Percentiles rank a stretch among this genome's conserved stretches.
phyloP scores from a whole-genome alignment of 2,113 vertebrate species.

The Lamprotornis superbus region DNA sequence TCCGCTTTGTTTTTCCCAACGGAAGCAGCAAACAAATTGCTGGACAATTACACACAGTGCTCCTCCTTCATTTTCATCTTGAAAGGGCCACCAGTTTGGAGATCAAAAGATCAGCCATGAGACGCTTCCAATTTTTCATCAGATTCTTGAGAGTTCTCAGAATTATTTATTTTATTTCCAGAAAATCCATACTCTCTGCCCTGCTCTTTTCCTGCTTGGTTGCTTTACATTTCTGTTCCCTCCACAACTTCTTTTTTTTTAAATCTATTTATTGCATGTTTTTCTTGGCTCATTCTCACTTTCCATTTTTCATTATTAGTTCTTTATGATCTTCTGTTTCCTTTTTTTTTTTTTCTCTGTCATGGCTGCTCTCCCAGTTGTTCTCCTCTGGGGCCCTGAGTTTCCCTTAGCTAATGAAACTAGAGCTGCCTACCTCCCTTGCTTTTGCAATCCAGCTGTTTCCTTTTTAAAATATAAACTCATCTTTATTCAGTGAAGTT shows the following conservation, averaged over 20 bases:
- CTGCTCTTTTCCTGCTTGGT: conserved; percentile 43
- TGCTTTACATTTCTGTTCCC: conserved; percentile 32
- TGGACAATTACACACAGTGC: neutral
- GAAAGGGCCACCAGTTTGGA: neutral
- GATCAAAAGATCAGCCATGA: neutral
- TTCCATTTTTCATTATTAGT: conserved; percentile 85
- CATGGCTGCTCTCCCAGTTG: conserved; percentile 78
- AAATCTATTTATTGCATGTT: conserved; percentile 81
- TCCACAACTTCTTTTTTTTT: neutral
- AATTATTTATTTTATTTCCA: conserved; percentile 45
- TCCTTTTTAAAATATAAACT: conserved; percentile 81
- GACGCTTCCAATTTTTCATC: neutral
- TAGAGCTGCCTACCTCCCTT: conserved; percentile 70
- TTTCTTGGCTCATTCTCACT: conserved; percentile 79
- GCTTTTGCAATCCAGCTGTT: conserved; percentile 88
- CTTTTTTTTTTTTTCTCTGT: conserved; percentile 55
- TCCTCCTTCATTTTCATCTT: neutral
- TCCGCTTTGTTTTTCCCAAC: neutral
- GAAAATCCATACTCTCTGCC: conserved; percentile 16
- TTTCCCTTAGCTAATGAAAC: conserved; percentile 78
- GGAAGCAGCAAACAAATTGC: neutral
- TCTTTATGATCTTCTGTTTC: conserved; percentile 81
- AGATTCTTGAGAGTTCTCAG: conserved; percentile 3
- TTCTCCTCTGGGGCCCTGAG: conserved; percentile 72
- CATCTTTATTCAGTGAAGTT: conserved; percentile 72